Conservation (phyloP, 2,113 vertebrate species). For the Thymallus thymallus region DNA sequence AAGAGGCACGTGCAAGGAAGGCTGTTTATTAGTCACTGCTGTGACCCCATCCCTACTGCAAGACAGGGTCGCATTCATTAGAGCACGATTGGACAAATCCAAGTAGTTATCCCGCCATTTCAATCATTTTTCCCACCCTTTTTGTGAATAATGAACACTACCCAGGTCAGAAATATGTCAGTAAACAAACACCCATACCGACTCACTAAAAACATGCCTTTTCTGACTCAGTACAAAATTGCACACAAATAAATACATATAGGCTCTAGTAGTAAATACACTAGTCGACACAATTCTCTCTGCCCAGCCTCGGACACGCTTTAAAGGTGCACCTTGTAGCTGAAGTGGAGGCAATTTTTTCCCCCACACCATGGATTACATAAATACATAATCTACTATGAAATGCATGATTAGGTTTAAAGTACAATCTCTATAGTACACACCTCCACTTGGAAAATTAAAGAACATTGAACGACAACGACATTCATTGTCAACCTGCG, state of each 20-base stretch:
- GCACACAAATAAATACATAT: constrained; percentile 5
- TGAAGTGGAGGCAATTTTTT: neutral
- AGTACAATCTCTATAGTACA: neutral
- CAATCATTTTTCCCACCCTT: no score
- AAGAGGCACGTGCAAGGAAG: neutral
- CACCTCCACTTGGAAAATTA: neutral
- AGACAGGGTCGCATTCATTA: no score
- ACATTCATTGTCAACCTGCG: neutral
- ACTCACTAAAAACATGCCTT: neutral
- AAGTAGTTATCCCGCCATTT: no score
- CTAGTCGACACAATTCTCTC: neutral
- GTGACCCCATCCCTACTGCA: neutral
- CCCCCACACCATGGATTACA: neutral
- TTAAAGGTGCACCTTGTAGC: neutral
- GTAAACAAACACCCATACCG: neutral
- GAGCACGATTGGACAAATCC: no score
- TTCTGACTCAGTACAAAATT: neutral
- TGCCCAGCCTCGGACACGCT: neutral
- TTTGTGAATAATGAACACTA: neutral
- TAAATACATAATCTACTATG: neutral
- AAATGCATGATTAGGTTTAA: neutral
- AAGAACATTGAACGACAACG: neutral
- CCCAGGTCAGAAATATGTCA: neutral
- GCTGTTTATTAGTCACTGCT: neutral
- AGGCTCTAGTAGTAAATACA: neutral